Base-by-base conservation (phyloP, 2,113 vertebrate species). In the Upupa epops region DNA sequence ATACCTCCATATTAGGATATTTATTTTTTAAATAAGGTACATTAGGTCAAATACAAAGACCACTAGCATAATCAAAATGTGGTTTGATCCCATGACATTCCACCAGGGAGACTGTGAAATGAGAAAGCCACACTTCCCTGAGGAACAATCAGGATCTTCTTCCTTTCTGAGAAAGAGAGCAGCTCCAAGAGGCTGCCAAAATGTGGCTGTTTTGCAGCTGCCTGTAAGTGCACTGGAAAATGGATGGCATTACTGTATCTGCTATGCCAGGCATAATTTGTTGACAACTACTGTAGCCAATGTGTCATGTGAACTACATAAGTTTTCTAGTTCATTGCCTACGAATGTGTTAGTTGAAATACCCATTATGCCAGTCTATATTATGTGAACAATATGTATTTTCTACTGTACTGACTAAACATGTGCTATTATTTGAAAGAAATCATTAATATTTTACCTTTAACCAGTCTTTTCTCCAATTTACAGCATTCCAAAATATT, bases 161-260 rank as follows among this genome's bases (percentile, higher is more conserved):
- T 90, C 18, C 29, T 83, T 80, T 73, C 37, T 48, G 24, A 40
- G 26, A 46, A 37, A 49, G 45, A 28, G 1, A 64, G 28, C 22
- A 52, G 26, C 16, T 83, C n/a, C 34, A 34, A 68, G 63, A 17
- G 17, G 31, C 75, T 70, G 54, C 49, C 40, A 56, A 82, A 81
- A 71, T 0, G 0, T n/a, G 32, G 6, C 42, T 0, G 0, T 52
- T 70, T n/a, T 4, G 2, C 76, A 71, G 40, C 68, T 64, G n/a
- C 18, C 37, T 49, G 18, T 37, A 29, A 42, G 20, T 25, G 76
- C 54, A 42, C 8, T 58, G 37, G 40, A 54, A 78, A 78, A 61
- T 19, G 12, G 25, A 22, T 12, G 20, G 3, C 7, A 9, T 65
- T 46, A 61, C 32, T 32, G 5, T 15, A 17, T 17, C 6, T 52